Evolutionary conservation across 2,888 invertebrate species (phyloP).

Genomic region (Pediacus dermestoides): DNA sequence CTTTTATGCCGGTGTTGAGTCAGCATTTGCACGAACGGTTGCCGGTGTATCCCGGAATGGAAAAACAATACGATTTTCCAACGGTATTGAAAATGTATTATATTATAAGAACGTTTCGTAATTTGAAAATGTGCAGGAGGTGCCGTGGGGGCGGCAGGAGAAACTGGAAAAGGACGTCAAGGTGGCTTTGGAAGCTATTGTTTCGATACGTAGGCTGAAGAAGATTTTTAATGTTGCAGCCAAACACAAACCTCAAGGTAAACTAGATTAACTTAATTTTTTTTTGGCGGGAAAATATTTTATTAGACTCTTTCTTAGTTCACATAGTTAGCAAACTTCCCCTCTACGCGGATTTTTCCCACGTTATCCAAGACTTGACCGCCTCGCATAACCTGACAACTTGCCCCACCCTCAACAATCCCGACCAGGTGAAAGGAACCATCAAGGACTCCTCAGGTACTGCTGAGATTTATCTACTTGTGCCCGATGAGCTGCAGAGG

Average conservation of each 20-base stretch:
- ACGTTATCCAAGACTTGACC: constrained; percentile 38
- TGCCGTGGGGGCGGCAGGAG: constrained; percentile 33
- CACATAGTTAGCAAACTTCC: constrained; percentile 22
- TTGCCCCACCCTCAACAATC: constrained; percentile 5
- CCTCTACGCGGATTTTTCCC: constrained; percentile 21
- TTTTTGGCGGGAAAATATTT: neutral
- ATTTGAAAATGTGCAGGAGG: constrained; percentile 26
- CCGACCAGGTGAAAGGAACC: constrained; percentile 32
- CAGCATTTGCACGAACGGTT: constrained; percentile 94
- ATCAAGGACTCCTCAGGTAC: constrained; percentile 29
- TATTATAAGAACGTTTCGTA: neutral
- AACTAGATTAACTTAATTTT: neutral
- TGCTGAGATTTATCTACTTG: constrained; percentile 35
- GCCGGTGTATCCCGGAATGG: constrained; percentile 50
- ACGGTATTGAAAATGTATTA: constrained; percentile 25
- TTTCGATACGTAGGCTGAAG: constrained; percentile 43
- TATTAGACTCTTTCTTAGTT: constrained; percentile 27
- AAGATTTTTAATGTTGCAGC: constrained; percentile 43
- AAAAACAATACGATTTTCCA: constrained; percentile 31
- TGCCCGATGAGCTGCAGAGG: constrained; percentile 39
- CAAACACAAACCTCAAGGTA: constrained; percentile 44
- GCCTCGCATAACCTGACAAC: constrained; percentile 30
- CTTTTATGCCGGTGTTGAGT: constrained; percentile 96
- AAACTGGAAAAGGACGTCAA: constrained; percentile 40
- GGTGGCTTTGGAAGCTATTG: constrained; percentile 38